Evolutionary conservation across 2,113 vertebrate species (phyloP), one percentile per base, ranked within the genome.

Genomic region (Solea senegalensis): DNA sequence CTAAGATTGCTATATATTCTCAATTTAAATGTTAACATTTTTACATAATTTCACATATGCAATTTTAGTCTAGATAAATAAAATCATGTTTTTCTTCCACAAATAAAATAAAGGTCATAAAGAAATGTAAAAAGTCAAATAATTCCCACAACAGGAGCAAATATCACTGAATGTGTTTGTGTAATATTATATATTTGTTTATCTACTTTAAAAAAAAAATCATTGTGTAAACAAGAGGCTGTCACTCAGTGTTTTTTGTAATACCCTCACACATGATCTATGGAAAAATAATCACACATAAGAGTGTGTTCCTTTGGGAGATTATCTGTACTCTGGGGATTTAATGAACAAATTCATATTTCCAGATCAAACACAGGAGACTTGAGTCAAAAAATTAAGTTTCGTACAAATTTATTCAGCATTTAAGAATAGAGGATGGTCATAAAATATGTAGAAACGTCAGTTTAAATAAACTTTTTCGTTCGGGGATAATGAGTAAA

Each of bases 341-440:
- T 55, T 16, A 9, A 57, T 13, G 0, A 43, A 34, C 28, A 26
- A 6, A 40, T 14, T 14, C 50, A 34, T 1, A 60, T 72, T 49
- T 44, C 11, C 9, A 45, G 21, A 49, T 8, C 69, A n/a, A 10
- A 64, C 73, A 83, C 40, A 86, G 74, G 83, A 65, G 51, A 84
- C 82, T 49, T 48, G 77, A 90, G 74, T 83, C 92, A 74, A 16
- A 64, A 21, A 61, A 67, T 79, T 34, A 76, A 80, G 74, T 93
- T 93, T 94, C 85, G 54, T 94, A 94, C 89, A 94, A 95, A 95
- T 95, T 95, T 94, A 95, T 95, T 95, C 88, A 91, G 90, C 91
- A 91, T 94, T 94, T 93, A 90, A 90, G 92, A 93, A 93, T 95
- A 94, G 86, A 93, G 89, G 92, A 92, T 93, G 91, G 91, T 91